A percentile compares a stretch with the other conserved stretches of the same genome.
phyloP scores from a whole-genome alignment of 1,140 invertebrate genomes.

The Ips typographus region DNA sequence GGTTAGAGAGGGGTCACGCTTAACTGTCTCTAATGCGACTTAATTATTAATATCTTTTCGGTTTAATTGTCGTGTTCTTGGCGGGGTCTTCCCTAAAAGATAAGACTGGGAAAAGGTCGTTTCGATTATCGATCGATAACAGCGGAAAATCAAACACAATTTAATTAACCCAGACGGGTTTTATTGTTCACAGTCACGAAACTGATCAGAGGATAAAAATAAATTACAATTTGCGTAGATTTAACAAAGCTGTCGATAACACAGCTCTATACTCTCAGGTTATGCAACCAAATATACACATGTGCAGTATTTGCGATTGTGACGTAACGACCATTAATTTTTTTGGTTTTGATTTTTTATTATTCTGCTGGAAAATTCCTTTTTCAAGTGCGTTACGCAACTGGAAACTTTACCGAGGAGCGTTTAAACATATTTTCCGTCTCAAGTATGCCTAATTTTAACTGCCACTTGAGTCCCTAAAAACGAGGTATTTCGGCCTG shows the following conservation, averaged over 20 bases:
- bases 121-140: too few relatives aligned
- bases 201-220: too few relatives aligned
- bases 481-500: neutral
- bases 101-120: too few relatives aligned
- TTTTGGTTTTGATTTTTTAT: slow-evolving; percentile 10
- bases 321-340: neutral
- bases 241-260: too few relatives aligned
- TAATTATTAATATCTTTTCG: slow-evolving; percentile 2
- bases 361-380: slow-evolving; percentile 7
- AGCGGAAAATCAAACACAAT: too few relatives aligned
- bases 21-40: slow-evolving; percentile 1
- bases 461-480: neutral
- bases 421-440: neutral
- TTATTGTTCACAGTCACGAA: too few relatives aligned
- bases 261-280: too few relatives aligned
- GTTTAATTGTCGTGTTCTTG: neutral
- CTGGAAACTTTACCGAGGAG: neutral
- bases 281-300: too few relatives aligned
- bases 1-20: neutral
- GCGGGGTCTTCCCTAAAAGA: too few relatives aligned
- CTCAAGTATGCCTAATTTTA: neutral
- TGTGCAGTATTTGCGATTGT: too few relatives aligned
- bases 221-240: too few relatives aligned
- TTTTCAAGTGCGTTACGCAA: neutral
- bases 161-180: too few relatives aligned